Conservation (phyloP, 2,888 invertebrate species). For the Cephalotes varians region DNA sequence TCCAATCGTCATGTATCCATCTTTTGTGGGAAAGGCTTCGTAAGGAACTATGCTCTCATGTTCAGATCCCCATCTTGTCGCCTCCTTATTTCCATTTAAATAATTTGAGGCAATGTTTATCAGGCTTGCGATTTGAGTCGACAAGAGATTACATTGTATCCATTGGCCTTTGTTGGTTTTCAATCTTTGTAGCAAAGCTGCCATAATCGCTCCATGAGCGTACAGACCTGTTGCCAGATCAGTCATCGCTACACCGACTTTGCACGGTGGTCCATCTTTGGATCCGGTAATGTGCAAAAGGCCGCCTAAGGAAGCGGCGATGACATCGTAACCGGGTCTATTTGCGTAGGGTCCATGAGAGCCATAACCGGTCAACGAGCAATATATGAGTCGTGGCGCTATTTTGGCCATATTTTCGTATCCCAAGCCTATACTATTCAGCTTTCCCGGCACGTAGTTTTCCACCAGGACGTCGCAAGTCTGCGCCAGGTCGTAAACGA, state of each 20-base stretch:
- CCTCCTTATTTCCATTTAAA: slow-evolving; percentile 93
- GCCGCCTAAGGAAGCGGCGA: slow-evolving; percentile 97
- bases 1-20: slow-evolving; percentile 95
- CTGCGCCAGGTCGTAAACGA: slow-evolving; percentile 91
- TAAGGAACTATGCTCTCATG: slow-evolving; percentile 98
- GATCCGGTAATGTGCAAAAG: slow-evolving; percentile 96
- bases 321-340: slow-evolving; percentile 98
- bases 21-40: slow-evolving; percentile 94
- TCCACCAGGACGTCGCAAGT: slow-evolving; percentile 96
- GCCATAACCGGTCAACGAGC: slow-evolving; percentile 98
- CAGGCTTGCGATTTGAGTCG: slow-evolving; percentile 95
- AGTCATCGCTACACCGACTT: slow-evolving; percentile 96
- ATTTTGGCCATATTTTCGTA: slow-evolving; percentile 90
- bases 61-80: slow-evolving; percentile 95
- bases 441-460: slow-evolving; percentile 97
- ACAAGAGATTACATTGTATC: slow-evolving; percentile 97
- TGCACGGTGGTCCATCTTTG: slow-evolving; percentile 93
- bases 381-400: slow-evolving; percentile 95
- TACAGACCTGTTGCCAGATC: slow-evolving; percentile 97
- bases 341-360: slow-evolving; percentile 93
- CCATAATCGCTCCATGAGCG: slow-evolving; percentile 97
- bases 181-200: slow-evolving; percentile 93
- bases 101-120: slow-evolving; percentile 96
- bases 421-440: slow-evolving; percentile 92
- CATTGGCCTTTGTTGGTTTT: slow-evolving; percentile 95